Evolutionary conservation across 2,797 vertebrate species (phyloP).

Genomic region (Cyprinodon diabolis): DNA sequence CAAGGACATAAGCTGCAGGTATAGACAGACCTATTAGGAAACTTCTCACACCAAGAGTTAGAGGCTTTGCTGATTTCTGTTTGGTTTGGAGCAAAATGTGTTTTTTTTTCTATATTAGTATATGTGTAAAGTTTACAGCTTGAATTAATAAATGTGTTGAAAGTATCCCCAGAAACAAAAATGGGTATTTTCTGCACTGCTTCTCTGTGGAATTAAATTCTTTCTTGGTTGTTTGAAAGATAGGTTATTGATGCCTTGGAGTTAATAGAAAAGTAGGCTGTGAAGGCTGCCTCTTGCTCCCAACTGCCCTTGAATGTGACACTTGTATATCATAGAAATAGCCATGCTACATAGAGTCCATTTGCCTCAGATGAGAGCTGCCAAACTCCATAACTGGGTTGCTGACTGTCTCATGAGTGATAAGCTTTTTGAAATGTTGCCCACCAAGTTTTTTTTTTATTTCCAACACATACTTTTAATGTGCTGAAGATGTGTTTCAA

Average conservation of each 20-base stretch:
- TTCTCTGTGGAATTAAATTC: conserved; percentile 10
- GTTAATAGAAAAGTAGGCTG: conserved; percentile 62
- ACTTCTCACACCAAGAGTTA: background rate
- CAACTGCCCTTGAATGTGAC: conserved; percentile 35
- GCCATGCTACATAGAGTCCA: conserved; percentile 16
- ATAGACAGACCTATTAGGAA: conserved; percentile 2
- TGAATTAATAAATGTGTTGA: background rate
- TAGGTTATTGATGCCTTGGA: conserved; percentile 57
- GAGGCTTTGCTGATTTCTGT: background rate
- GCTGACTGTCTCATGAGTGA: conserved; percentile 11
- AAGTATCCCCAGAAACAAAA: background rate
- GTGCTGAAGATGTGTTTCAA: conserved; percentile 8
- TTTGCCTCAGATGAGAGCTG: conserved; percentile 6
- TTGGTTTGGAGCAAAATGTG: background rate
- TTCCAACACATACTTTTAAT: conserved; percentile 12
- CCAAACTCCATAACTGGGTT: conserved; percentile 14
- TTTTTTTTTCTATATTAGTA: background rate
- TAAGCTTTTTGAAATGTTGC: conserved; percentile 6
- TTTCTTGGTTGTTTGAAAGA: conserved; percentile 46
- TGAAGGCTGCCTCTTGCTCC: conserved; percentile 29
- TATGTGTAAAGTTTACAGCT: background rate
- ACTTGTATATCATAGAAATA: conserved; percentile 25
- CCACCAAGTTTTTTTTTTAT: background rate
- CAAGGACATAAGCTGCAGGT: conserved; percentile 15
- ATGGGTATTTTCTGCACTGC: background rate